phyloP scores from a whole-genome alignment of 2,888 invertebrate genomes.

The Hemaris fuciformis region DNA sequence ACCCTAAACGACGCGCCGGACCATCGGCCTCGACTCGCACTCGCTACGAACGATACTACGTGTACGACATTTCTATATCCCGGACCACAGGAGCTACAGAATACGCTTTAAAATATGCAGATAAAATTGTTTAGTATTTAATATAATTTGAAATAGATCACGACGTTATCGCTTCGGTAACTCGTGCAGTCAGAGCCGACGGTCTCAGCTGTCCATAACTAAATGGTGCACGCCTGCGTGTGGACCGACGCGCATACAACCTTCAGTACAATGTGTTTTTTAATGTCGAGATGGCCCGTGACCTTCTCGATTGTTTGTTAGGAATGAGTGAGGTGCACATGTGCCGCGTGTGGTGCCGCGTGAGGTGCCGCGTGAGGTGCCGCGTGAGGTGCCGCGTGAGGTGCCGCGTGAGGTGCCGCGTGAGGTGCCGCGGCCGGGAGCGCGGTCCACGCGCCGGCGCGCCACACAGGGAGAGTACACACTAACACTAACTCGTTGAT shows the following conservation, averaged over 20 bases:
- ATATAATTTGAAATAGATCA: not conserved
- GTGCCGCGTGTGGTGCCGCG: no score
- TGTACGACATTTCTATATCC: not conserved
- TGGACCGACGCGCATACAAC: not conserved
- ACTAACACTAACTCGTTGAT: slow-evolving; percentile 78
- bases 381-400: not conserved
- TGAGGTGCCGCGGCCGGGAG: slow-evolving; percentile 3
- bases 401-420: not conserved
- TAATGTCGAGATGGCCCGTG: not conserved
- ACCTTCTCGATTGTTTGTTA: no score
- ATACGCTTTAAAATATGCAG: not conserved
- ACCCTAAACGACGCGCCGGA: slow-evolving; percentile 34
- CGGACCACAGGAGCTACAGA: not conserved
- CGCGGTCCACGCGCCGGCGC: slow-evolving; percentile 22
- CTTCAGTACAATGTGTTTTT: slow-evolving; percentile 3
- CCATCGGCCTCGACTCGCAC: slow-evolving; percentile 14
- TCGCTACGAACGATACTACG: not conserved
- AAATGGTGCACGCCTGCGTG: slow-evolving; percentile 13
- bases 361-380: not conserved
- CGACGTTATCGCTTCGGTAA: not conserved
- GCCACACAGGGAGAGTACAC: slow-evolving; percentile 29
- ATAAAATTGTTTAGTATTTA: not conserved
- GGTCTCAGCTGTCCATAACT: slow-evolving; percentile 5
- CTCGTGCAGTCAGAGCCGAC: not conserved
- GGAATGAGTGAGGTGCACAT: slow-evolving; percentile 8